phyloP scores from a whole-genome alignment of 2,113 vertebrate species.

The Ornithorhynchus anatinus region DNA sequence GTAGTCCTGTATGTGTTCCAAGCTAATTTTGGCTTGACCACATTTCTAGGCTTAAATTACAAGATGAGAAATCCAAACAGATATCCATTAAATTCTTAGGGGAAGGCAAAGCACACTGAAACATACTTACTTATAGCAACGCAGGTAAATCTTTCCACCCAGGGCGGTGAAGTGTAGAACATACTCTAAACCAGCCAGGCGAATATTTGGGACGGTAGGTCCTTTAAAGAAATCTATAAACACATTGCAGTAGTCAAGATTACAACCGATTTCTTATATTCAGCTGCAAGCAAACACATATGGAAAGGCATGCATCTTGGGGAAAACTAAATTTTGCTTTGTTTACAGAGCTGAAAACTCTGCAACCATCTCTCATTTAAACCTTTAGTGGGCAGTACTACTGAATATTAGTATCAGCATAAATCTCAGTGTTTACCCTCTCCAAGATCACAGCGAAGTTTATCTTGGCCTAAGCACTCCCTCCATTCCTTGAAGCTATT shows the following conservation, averaged over 20 bases:
- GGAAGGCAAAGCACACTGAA: not conserved
- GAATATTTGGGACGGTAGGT: conserved; percentile 81
- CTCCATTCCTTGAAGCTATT: no score
- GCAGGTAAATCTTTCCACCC: conserved; percentile 89
- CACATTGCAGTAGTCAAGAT: conserved; percentile 5
- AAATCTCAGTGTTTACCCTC: no score
- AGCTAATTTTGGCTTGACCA: not conserved
- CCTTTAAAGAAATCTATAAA: conserved; percentile 93
- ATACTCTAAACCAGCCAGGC: conserved; percentile 91
- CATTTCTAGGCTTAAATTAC: not conserved
- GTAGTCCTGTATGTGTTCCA: not conserved
- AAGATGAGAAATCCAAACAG: not conserved
- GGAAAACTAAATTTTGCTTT: not conserved
- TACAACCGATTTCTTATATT: not conserved
- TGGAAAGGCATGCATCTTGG: no score
- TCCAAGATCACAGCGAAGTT: no score
- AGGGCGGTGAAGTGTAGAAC: conserved; percentile 91
- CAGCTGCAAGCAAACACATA: not conserved
- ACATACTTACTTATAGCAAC: conserved; percentile 89
- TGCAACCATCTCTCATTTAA: no score
- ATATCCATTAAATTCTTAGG: not conserved
- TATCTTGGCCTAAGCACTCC: no score
- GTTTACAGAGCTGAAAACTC: not conserved
- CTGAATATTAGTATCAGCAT: no score
- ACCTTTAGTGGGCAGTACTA: no score